Evolutionary conservation across 2,888 invertebrate species (phyloP).

Genomic region (Dorcus parallelipipedus): DNA sequence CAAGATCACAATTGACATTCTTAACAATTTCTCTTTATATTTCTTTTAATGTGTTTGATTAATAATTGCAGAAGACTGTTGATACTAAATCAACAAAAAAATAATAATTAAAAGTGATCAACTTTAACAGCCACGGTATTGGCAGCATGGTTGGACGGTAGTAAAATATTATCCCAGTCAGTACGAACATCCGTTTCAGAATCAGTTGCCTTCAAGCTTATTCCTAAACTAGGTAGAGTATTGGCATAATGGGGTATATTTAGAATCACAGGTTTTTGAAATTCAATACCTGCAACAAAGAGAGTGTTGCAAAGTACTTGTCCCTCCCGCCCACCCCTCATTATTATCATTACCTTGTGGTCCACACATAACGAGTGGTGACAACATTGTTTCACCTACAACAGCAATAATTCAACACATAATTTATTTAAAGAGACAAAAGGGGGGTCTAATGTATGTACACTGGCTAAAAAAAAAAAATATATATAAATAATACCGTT

Average conservation of each 20-base stretch:
- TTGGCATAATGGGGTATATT: conserved; percentile 85
- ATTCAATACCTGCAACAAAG: conserved; percentile 63
- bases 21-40: no score
- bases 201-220: conserved; percentile 76
- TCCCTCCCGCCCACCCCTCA: not conserved
- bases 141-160: conserved; percentile 78
- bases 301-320: not conserved
- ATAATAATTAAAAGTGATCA: conserved; percentile 73
- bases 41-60: no score
- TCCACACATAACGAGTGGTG: conserved; percentile 94
- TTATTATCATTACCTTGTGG: conserved; percentile 70
- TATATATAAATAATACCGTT: conserved; percentile 62
- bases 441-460: conserved; percentile 29
- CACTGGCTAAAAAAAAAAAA: conserved; percentile 28
- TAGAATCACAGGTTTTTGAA: conserved; percentile 84
- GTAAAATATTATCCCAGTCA: conserved; percentile 80
- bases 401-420: conserved; percentile 19
- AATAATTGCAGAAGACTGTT: no score
- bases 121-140: conserved; percentile 88
- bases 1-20: no score
- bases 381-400: conserved; percentile 89
- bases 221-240: conserved; percentile 71
- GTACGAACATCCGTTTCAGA: conserved; percentile 80
- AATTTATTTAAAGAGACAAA: conserved; percentile 21
- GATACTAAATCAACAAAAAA: no score